Evolutionary conservation across 2,113 vertebrate species (phyloP), one percentile per base, ranked within the genome.

Genomic region (Peromyscus polionotus): DNA sequence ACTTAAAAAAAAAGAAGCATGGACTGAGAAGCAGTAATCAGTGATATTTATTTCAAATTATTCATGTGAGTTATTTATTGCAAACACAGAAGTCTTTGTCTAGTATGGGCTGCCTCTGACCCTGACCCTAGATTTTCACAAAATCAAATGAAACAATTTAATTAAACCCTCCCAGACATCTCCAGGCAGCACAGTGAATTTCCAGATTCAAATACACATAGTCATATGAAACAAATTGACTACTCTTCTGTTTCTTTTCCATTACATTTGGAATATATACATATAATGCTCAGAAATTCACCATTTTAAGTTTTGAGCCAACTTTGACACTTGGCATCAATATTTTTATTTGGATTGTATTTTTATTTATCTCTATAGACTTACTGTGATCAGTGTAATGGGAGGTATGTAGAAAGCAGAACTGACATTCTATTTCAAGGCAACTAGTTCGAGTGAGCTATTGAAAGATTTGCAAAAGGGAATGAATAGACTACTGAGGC

Each of bases 371-470:
- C 3, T 16, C 33, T 33, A 72, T 9, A 26, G 10, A 95, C 11
- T 63, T 75, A 73, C 12, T 75, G 13, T 42, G 72, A 19, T 94
- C 42, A 72, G 7, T 10, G 19, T 45, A 31, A 13, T 36, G 48
- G 5, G 8, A 68, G 5, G 5, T 2, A 28, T 24, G 3, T 0
- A 86, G 33, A 28, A 80, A 61, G 2, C 2, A 13, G 1, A 65
- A 59, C 19, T 67, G 72, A 1, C 24, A 33, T 24, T 79, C 10
- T 19, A 17, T 10, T 87, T 51, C 42, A 72, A 75, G 88, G 22
- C 12, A 73, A 54, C 70, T 68, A 11, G 67, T 65, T 65, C n/a
- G 28, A 12, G 12, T 57, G 33, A 80, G 68, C 65, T 22, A 79
- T 42, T 70, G 76, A 36, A 95, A 65, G 6, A 3, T 72, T 63